A percentile compares a stretch with the other conserved stretches of the same genome.
phyloP scores from a whole-genome alignment of 2,797 vertebrate species.

The Silurus lanzhouensis region DNA sequence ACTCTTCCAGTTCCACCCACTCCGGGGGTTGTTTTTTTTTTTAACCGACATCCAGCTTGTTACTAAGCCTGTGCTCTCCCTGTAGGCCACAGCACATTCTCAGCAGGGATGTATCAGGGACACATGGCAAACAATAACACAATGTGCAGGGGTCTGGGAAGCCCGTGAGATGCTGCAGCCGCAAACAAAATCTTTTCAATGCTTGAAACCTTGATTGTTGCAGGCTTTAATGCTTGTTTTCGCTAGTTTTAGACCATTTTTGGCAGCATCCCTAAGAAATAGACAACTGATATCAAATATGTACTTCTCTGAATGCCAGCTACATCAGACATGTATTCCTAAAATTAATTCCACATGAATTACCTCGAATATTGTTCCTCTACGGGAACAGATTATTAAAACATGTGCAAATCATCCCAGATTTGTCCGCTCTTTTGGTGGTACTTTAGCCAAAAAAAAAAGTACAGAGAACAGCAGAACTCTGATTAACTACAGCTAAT shows the following conservation, averaged over 20 bases:
- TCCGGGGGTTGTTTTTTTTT: background rate
- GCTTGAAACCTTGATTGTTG: background rate
- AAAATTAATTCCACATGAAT: background rate
- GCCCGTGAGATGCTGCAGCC: background rate
- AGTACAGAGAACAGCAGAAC: background rate
- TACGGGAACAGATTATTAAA: background rate
- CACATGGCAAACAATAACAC: conserved; percentile 18
- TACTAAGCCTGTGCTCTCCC: conserved; percentile 20
- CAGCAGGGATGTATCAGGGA: background rate
- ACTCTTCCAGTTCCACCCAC: background rate
- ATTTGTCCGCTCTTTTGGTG: background rate
- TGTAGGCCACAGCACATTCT: background rate
- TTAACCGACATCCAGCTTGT: background rate
- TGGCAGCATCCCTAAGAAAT: background rate
- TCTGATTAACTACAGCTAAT: background rate
- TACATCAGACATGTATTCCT: background rate
- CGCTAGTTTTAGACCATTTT: background rate
- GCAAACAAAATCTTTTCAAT: background rate
- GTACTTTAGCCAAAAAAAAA: background rate
- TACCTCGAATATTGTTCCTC: background rate
- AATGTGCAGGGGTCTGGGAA: background rate
- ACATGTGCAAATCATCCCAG: background rate
- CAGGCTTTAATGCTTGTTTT: background rate
- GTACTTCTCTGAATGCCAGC: background rate
- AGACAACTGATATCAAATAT: background rate